Evolutionary conservation across 1,140 invertebrate genomes (phyloP).

Genomic region (Contarinia nasturtii): DNA sequence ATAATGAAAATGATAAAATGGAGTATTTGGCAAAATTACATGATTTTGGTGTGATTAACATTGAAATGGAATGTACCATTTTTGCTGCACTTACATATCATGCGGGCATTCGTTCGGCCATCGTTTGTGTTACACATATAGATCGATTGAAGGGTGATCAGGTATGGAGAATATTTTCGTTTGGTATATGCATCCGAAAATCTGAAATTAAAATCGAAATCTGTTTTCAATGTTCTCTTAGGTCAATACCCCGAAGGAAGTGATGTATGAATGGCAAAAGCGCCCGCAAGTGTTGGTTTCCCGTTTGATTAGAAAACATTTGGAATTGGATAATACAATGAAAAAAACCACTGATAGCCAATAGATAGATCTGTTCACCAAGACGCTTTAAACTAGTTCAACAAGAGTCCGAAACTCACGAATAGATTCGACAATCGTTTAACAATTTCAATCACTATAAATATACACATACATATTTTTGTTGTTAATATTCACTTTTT

Average conservation of each 20-base stretch:
- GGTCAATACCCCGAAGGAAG: constrained; percentile 73
- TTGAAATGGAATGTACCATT: constrained; percentile 83
- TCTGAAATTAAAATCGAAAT: not conserved
- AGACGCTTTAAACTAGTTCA: constrained; percentile 71
- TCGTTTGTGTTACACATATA: constrained; percentile 84
- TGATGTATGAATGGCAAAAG: constrained; percentile 81
- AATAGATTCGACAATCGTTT: constrained; percentile 33
- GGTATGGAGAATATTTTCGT: too few species aligned
- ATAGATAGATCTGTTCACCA: constrained; percentile 63
- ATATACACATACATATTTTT: too few species aligned
- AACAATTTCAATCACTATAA: too few species aligned
- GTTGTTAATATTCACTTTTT: too few species aligned
- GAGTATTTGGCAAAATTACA: constrained; percentile 63
- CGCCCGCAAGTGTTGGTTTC: constrained; percentile 76
- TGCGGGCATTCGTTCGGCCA: constrained; percentile 81
- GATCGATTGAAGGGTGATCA: constrained; percentile 90
- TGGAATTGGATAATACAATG: constrained; percentile 49
- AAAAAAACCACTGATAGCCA: constrained; percentile 41
- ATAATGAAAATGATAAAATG: constrained; percentile 74
- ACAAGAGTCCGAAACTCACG: constrained; percentile 75
- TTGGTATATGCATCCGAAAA: too few species aligned
- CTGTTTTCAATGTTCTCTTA: constrained; percentile 18
- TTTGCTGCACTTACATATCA: constrained; percentile 88
- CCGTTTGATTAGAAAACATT: constrained; percentile 68
- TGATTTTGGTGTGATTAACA: constrained; percentile 72